phyloP scores from a whole-genome alignment of 2,113 vertebrate species.

The Romanogobio albipinnatus region DNA sequence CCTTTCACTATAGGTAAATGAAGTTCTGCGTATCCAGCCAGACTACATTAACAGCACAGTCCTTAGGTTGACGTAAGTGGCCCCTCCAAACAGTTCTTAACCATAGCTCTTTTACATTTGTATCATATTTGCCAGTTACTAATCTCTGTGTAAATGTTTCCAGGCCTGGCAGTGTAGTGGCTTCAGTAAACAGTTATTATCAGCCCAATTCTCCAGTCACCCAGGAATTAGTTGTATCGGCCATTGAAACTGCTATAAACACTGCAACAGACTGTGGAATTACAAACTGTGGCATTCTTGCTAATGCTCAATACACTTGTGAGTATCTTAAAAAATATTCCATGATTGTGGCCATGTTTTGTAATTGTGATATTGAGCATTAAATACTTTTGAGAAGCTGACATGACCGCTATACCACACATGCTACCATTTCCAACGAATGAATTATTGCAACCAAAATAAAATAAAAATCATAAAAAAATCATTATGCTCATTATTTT shows the following conservation, averaged over 20 bases:
- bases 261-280: fast-evolving
- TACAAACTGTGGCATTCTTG: conserved; percentile 31
- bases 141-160: conserved; percentile 40
- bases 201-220: conserved; percentile 39
- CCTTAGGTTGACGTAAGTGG: conserved; percentile 67
- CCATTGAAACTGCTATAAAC: conserved; percentile 37
- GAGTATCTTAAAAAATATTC: neutral
- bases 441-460: neutral
- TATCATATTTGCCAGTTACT: neutral
- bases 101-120: neutral
- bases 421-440: neutral
- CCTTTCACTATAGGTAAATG: conserved; percentile 62
- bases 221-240: neutral
- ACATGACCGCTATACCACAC: neutral
- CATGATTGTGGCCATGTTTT: neutral
- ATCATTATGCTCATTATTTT: neutral
- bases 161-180: conserved; percentile 74
- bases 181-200: conserved; percentile 72
- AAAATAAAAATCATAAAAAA: no score
- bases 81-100: neutral
- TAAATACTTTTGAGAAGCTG: neutral
- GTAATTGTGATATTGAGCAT: neutral
- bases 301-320: neutral
- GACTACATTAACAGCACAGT: conserved; percentile 67
- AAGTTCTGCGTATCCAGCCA: neutral